phyloP scores from a whole-genome alignment of 2,888 invertebrate genomes.

The Chrysodeixis includens region DNA sequence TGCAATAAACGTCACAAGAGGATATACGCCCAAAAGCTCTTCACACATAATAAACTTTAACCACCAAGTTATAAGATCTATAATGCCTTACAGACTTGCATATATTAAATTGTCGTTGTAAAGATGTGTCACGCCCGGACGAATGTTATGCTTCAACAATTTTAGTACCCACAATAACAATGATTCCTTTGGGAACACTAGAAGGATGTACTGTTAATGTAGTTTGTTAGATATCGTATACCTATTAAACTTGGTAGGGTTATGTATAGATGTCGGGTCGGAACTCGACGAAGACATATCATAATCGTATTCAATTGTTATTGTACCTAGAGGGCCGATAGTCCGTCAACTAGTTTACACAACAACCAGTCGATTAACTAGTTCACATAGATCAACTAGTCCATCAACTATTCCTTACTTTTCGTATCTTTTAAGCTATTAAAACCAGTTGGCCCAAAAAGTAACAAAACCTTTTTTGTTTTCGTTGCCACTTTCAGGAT shows the following conservation, averaged over 20 bases:
- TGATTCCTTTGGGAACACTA: slow-evolving; percentile 66
- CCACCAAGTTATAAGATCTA: slow-evolving; percentile 2
- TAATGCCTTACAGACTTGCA: slow-evolving; percentile 27
- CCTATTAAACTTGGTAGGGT: slow-evolving; percentile 36
- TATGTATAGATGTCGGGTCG: slow-evolving; percentile 5
- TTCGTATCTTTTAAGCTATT: too few species aligned
- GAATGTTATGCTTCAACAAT: slow-evolving; percentile 74
- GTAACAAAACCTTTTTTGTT: too few species aligned
- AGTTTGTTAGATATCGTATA: slow-evolving; percentile 41
- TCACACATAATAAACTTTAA: slow-evolving; percentile 21
- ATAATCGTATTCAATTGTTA: neutral
- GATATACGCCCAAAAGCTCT: slow-evolving; percentile 36
- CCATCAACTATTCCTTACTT: too few species aligned
- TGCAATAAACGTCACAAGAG: slow-evolving; percentile 65
- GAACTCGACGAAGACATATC: neutral
- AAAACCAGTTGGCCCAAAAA: too few species aligned
- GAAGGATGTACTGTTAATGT: slow-evolving; percentile 13
- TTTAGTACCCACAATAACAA: slow-evolving; percentile 75
- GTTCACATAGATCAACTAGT: too few species aligned
- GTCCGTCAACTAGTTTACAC: neutral
- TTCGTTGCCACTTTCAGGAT: neutral
- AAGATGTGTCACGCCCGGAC: slow-evolving; percentile 70
- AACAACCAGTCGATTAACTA: too few species aligned
- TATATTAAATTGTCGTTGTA: slow-evolving; percentile 50
- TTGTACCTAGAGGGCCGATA: neutral